A percentile compares a stretch with the other conserved stretches of the same genome.
Conservation (phyloP, 2,113 vertebrate genomes). For the Cryptoleucopteryx plumbea region DNA sequence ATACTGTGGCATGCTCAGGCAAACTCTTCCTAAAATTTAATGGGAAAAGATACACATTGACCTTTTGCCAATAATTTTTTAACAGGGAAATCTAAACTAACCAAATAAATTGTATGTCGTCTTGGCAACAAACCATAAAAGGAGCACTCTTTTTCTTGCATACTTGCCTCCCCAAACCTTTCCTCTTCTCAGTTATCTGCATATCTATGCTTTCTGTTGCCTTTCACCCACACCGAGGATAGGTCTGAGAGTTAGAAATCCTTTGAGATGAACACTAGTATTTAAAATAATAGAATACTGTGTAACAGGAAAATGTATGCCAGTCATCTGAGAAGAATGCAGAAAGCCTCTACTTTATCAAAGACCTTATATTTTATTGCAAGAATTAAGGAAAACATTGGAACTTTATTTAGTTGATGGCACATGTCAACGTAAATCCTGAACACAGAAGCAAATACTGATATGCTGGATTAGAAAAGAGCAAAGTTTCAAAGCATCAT, state of each 20-base stretch:
- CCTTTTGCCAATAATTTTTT: background rate
- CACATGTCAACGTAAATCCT: background rate
- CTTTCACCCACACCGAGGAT: accelerated
- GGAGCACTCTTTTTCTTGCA: background rate
- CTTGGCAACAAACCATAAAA: background rate
- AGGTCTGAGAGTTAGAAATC: background rate
- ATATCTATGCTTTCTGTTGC: background rate
- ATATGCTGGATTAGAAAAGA: background rate
- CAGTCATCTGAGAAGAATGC: background rate
- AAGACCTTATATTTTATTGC: background rate
- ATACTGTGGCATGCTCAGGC: background rate
- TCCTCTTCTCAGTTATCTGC: background rate
- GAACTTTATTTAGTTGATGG: background rate
- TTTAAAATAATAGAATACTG: background rate
- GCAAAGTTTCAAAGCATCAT: background rate
- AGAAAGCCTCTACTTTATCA: background rate
- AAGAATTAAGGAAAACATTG: background rate
- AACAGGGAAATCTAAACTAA: background rate
- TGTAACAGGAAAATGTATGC: background rate
- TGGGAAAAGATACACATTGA: background rate
- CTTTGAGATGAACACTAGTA: background rate
- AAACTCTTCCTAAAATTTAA: background rate
- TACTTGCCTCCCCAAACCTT: background rate
- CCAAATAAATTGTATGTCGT: background rate
- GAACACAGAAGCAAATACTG: background rate